phyloP scores from a whole-genome alignment of 2,888 invertebrate genomes.

The Chironomus tentans region DNA sequence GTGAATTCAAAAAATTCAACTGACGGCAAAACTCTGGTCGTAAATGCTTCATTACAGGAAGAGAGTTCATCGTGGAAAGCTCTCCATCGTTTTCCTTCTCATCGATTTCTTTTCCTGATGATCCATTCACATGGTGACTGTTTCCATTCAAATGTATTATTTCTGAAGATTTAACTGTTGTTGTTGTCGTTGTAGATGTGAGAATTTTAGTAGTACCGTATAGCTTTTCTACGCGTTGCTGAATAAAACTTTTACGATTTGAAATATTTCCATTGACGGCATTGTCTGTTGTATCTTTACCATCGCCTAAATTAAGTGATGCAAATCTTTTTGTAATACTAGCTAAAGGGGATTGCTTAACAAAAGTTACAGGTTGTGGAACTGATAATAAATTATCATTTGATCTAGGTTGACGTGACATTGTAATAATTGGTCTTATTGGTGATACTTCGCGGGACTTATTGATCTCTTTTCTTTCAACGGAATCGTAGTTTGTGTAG shows the following conservation, averaged over 20 bases:
- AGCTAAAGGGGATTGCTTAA: conserved; percentile 15
- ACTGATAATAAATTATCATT: conserved; percentile 49
- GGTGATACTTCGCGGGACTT: conserved; percentile 65
- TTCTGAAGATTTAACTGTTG: neutral
- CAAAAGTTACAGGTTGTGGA: conserved; percentile 35
- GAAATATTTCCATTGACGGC: conserved; percentile 27
- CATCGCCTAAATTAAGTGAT: neutral
- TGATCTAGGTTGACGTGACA: conserved; percentile 22
- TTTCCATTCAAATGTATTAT: conserved; percentile 5
- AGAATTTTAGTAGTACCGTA: conserved; percentile 55
- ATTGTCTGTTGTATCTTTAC: conserved; percentile 19
- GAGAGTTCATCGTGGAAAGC: conserved; percentile 33
- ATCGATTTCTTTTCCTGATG: neutral
- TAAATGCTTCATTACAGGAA: conserved; percentile 74
- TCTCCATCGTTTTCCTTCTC: conserved; percentile 23
- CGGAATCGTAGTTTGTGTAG: conserved; percentile 76
- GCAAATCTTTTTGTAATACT: conserved; percentile 24
- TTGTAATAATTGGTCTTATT: conserved; percentile 46
- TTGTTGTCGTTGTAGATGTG: neutral
- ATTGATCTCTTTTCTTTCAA: conserved; percentile 61
- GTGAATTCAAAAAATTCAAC: conserved; percentile 51
- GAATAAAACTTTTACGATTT: conserved; percentile 62
- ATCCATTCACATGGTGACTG: conserved; percentile 4
- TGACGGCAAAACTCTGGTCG: conserved; percentile 81
- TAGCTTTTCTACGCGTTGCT: conserved; percentile 77